Conservation (phyloP, 2,113 vertebrate species). For the Labrus mixtus region DNA sequence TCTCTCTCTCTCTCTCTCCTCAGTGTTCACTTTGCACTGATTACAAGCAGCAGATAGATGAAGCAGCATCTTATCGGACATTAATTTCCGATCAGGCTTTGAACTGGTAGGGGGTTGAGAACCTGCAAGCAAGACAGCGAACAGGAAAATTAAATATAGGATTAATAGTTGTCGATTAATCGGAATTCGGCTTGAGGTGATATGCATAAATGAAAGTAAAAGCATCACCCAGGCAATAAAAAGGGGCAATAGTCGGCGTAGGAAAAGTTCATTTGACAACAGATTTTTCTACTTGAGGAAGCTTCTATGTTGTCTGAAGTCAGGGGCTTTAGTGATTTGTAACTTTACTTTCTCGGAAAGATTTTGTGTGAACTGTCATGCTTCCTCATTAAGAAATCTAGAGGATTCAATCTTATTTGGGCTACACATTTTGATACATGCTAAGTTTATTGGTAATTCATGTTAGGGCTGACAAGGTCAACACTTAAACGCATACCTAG, state of each 20-base stretch:
- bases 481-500: too few relatives aligned
- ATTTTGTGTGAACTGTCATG: too few relatives aligned
- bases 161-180: not conserved
- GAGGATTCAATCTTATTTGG: too few relatives aligned
- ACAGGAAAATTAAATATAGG: not conserved
- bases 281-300: too few relatives aligned
- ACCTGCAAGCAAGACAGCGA: not conserved
- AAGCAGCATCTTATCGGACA: conserved; percentile 32
- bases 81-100: conserved; percentile 22
- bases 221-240: not conserved
- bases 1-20: conserved; percentile 10
- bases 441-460: too few relatives aligned
- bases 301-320: not conserved
- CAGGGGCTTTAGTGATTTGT: not conserved
- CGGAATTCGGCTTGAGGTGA: not conserved
- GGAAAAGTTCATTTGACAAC: not conserved
- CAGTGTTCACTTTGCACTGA: conserved; percentile 28
- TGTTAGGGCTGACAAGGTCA: too few relatives aligned
- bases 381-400: too few relatives aligned
- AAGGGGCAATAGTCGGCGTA: not conserved
- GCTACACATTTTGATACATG: too few relatives aligned
- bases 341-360: too few relatives aligned
- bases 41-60: conserved; percentile 25
- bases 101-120: conserved; percentile 11
- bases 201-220: not conserved